Conservation (phyloP, 2,888 invertebrate genomes). For the Stratiomys singularior region DNA sequence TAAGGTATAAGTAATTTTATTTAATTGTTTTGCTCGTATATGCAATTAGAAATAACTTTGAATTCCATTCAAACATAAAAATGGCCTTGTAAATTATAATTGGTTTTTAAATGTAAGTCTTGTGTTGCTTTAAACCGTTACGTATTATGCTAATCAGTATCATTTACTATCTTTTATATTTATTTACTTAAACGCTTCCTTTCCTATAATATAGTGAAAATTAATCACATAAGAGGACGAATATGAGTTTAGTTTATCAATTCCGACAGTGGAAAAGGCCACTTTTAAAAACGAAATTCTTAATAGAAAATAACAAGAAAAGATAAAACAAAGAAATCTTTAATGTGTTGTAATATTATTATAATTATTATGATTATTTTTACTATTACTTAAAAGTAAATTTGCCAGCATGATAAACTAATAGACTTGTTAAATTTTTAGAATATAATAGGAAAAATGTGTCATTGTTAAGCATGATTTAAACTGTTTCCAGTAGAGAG, state of each 20-base stretch:
- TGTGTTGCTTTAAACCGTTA: not conserved
- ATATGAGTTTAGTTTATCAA: not conserved
- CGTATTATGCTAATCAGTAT: not conserved
- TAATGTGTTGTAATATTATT: not conserved
- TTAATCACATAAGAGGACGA: not conserved
- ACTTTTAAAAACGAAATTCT: too few relatives aligned
- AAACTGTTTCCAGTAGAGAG: constrained; percentile 9
- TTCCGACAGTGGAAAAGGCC: too few relatives aligned
- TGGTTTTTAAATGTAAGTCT: constrained; percentile 24
- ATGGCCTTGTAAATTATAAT: constrained; percentile 46
- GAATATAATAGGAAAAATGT: constrained; percentile 42
- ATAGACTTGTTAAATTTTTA: constrained; percentile 33
- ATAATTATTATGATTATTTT: not conserved
- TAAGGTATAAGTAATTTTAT: not conserved
- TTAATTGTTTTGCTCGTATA: constrained; percentile 4
- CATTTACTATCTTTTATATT: not conserved
- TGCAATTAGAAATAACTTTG: not conserved
- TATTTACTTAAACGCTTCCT: not conserved
- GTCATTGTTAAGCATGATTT: constrained; percentile 49
- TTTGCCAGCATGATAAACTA: not conserved
- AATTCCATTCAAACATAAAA: constrained; percentile 11
- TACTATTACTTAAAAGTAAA: not conserved
- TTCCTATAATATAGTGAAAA: not conserved
- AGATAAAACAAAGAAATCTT: not conserved
- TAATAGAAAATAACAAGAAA: too few relatives aligned